Base-by-base conservation (phyloP, 2,113 vertebrate genomes). In the Tricholaema leucomelas region DNA sequence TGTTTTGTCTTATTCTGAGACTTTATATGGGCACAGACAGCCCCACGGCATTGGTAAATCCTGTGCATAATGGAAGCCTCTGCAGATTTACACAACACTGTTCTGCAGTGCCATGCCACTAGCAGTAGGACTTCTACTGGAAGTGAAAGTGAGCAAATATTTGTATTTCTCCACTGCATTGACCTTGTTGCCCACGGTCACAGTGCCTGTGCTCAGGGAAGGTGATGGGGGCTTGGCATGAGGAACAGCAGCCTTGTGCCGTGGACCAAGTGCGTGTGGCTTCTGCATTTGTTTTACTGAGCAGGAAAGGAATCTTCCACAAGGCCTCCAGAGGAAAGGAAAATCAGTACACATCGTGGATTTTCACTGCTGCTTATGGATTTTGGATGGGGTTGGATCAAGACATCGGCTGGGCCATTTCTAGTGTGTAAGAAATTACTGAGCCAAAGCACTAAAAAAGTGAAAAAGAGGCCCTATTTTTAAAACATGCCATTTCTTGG, bases 341-440 rank as follows among this genome's bases (percentile, higher is more conserved):
- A 74, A 61, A 79, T 40, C 31, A 24, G 48, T 75, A 27, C 10
- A 30, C 8, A 36, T 11, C 15, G n/a, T 38, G 60, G 76, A 15
- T 61, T 93, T 79, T 91, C 24, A 59, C 74, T 86, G 59, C 50
- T 90, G 40, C 35, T 69, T 72, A 17, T 0, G 2, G 35, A 36
- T 81, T 28, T 88, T 87, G 84, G 46, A 82, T 78, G 16, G 38
- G 18, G 18, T 19, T 66, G 19, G 40, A 59, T 85, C 74, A 90
- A 87, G 33, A 82, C 50, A 79, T 96, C 86, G 94, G 56, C 67
- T 92, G 74, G 18, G 23, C 38, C 60, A 9, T 77, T 92, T 94
- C 83, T 75, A 63, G 30, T 0, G 1, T 66, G 25, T 87, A 78
- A 90, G 71, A 79, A 86, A 73, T 82, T 66, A 87, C 18, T 88